A percentile compares a stretch with the other conserved stretches of the same genome.
These are phyloP conservation scores for Meta bourneti DNA, from an alignment of 2,888 invertebrate species.

Conservation along the genomic window DNA sequence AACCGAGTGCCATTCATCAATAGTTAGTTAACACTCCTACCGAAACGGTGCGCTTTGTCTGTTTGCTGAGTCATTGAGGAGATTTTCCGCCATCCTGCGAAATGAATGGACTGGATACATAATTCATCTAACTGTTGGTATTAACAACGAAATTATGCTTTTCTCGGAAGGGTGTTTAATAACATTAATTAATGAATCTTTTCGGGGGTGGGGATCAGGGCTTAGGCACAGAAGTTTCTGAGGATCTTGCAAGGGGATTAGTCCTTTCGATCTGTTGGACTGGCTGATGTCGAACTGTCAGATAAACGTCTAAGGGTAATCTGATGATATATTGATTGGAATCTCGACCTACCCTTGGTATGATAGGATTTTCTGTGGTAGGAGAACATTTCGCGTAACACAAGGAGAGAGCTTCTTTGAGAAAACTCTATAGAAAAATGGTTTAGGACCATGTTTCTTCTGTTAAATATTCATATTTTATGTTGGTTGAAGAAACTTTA, in stretches of 20 bases:
- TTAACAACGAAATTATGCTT: conserved; percentile 41
- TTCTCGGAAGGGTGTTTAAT: conserved; percentile 40
- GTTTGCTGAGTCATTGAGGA: conserved; percentile 7
- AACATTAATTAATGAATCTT: conserved; percentile 66
- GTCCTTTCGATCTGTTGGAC: conserved; percentile 23
- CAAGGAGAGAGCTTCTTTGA: too few relatives aligned
- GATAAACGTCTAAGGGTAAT: conserved; percentile 57
- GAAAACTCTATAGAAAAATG: too few relatives aligned
- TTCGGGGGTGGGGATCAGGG: conserved; percentile 15
- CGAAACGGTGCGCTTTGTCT: conserved; percentile 25
- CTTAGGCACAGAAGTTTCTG: conserved; percentile 44
- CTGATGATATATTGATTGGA: conserved; percentile 57
- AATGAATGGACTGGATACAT: conserved; percentile 26
- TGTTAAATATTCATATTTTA: too few relatives aligned
- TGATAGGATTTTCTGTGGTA: not conserved
- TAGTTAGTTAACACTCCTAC: conserved; percentile 33
- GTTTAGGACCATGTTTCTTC: too few relatives aligned
- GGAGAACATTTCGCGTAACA: not conserved
- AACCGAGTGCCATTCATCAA: conserved; percentile 51
- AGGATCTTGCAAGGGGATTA: conserved; percentile 45
- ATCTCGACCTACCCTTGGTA: conserved; percentile 7
- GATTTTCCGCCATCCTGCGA: conserved; percentile 8
- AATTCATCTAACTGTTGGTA: conserved; percentile 48
- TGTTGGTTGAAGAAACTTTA: too few relatives aligned
- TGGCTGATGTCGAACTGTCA: conserved; percentile 48